Evolutionary conservation across 2,888 invertebrate species (phyloP).

Genomic region (Petrophora chlorosata): DNA sequence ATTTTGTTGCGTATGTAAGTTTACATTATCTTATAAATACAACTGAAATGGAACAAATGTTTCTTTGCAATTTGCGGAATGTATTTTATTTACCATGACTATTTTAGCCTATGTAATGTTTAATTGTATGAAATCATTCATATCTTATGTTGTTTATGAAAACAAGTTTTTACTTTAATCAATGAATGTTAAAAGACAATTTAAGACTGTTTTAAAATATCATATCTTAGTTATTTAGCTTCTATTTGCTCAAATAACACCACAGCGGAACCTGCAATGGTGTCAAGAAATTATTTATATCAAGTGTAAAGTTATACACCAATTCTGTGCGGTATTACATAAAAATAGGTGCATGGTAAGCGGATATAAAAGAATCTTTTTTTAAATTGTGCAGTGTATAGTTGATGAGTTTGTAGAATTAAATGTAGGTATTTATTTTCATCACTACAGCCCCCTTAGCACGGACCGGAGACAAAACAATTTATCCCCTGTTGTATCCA

Average conservation of each 20-base stretch:
- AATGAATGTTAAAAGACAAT: slow-evolving; percentile 62
- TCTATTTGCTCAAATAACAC: slow-evolving; percentile 52
- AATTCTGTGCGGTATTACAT: no score
- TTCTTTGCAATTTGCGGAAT: slow-evolving; percentile 21
- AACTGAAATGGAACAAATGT: slow-evolving; percentile 25
- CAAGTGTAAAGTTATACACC: no score
- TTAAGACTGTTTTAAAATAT: slow-evolving; percentile 64
- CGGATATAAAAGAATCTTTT: no score
- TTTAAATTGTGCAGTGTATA: no score
- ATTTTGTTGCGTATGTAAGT: slow-evolving; percentile 25
- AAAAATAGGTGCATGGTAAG: no score
- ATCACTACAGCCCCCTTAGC: no score
- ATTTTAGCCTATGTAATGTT: slow-evolving; percentile 12
- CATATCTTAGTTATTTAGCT: slow-evolving; percentile 39
- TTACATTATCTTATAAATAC: slow-evolving; percentile 14
- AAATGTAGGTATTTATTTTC: not conserved
- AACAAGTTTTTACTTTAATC: slow-evolving; percentile 29
- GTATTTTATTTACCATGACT: slow-evolving; percentile 43
- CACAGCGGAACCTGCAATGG: slow-evolving; percentile 52
- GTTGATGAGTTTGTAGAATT: no score
- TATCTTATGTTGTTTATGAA: slow-evolving; percentile 2
- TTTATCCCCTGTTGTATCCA: no score
- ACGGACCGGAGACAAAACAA: no score
- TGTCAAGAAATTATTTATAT: slow-evolving; percentile 25
- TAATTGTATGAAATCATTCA: slow-evolving; percentile 4